Evolutionary conservation across 2,797 vertebrate species (phyloP).

Genomic region (Acanthopagrus latus): DNA sequence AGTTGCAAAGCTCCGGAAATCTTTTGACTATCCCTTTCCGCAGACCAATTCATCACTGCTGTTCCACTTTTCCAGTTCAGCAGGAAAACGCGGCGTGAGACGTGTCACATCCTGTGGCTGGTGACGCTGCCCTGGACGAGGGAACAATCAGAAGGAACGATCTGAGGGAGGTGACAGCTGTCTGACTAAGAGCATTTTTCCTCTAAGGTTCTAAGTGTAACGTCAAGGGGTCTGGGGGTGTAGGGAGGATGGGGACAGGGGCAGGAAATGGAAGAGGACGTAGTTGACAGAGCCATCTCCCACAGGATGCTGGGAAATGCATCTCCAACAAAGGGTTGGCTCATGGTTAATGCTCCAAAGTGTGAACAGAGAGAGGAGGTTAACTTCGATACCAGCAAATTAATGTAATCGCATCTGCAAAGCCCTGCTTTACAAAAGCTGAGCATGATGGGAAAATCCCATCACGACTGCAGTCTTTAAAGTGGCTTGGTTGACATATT

Average conservation of each 20-base stretch:
- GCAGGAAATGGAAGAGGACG: slow-evolving; percentile 74
- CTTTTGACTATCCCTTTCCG: slow-evolving; percentile 61
- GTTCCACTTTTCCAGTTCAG: slow-evolving; percentile 65
- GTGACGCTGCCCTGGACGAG: slow-evolving; percentile 43
- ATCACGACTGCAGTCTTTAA: not conserved
- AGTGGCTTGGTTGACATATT: slow-evolving; percentile 5
- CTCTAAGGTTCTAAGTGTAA: slow-evolving; percentile 44
- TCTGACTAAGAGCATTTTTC: slow-evolving; percentile 55
- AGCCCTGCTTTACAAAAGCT: not conserved
- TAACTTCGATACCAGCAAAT: not conserved
- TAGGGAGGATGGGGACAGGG: slow-evolving; percentile 49
- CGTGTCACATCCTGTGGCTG: slow-evolving; percentile 71
- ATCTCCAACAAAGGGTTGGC: slow-evolving; percentile 51
- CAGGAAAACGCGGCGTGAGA: slow-evolving; percentile 73
- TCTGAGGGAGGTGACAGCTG: slow-evolving; percentile 41
- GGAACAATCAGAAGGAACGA: slow-evolving; percentile 59
- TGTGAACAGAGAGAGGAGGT: slow-evolving; percentile 35
- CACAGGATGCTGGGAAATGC: slow-evolving; percentile 75
- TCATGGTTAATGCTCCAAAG: slow-evolving; percentile 38
- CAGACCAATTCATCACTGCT: slow-evolving; percentile 62
- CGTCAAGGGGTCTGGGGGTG: slow-evolving; percentile 44
- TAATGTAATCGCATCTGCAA: not conserved
- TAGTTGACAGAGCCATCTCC: slow-evolving; percentile 66
- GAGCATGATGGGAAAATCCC: not conserved
- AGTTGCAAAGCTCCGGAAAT: slow-evolving; percentile 66